phyloP scores from a whole-genome alignment of 2,888 invertebrate species.

The Apeira syringaria region DNA sequence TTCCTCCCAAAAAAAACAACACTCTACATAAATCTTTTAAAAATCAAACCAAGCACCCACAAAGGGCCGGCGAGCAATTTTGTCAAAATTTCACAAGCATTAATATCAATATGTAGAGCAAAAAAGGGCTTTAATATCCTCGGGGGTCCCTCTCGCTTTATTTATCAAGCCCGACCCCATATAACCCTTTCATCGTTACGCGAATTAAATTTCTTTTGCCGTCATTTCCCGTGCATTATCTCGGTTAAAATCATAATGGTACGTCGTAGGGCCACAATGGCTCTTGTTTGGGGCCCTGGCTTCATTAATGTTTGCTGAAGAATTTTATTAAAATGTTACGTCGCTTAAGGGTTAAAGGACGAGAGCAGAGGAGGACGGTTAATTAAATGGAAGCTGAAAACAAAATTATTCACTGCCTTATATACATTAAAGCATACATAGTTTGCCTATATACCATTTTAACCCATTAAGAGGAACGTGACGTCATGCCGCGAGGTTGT shows the following conservation, averaged over 20 bases:
- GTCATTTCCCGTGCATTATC: conserved; percentile 84
- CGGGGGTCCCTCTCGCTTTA: conserved; percentile 68
- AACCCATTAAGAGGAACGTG: no score
- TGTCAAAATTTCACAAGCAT: conserved; percentile 78
- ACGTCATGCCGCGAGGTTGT: no score
- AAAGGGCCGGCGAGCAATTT: conserved; percentile 59
- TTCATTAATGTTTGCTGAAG: conserved; percentile 79
- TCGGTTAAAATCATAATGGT: conserved; percentile 81
- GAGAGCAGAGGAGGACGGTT: conserved; percentile 6
- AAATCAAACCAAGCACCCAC: conserved; percentile 35
- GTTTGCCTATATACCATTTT: no score
- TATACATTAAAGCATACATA: no score
- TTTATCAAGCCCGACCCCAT: conserved; percentile 76
- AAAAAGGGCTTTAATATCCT: conserved; percentile 78
- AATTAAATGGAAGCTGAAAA: not conserved
- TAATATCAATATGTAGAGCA: conserved; percentile 81
- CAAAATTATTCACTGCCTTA: not conserved
- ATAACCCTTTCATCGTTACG: conserved; percentile 82
- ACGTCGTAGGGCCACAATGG: conserved; percentile 63
- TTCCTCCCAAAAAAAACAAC: conserved; percentile 19
- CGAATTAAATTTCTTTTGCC: conserved; percentile 83
- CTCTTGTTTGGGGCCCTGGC: conserved; percentile 63
- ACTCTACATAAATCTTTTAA: conserved; percentile 33
- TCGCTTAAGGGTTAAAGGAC: conserved; percentile 63
- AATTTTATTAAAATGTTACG: conserved; percentile 82